phyloP scores from a whole-genome alignment of 1,140 invertebrate species.

The Euura saliciscinereae region DNA sequence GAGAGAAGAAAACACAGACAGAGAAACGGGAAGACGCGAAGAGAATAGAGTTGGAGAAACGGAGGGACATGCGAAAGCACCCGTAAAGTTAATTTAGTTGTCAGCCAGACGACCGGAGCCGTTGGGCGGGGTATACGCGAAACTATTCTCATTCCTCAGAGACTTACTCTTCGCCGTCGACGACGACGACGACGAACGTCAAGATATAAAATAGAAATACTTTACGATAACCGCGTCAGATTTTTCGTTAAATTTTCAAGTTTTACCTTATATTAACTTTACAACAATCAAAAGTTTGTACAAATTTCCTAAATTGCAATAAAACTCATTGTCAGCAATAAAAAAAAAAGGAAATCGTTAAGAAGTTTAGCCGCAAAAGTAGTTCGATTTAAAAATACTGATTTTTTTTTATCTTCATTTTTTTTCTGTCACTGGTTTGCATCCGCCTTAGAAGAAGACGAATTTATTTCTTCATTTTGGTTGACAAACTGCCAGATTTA shows the following conservation, averaged over 20 bases:
- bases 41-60: not conserved
- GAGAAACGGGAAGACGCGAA: not conserved
- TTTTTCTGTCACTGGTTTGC: constrained; percentile 13
- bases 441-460: not conserved
- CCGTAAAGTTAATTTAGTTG: constrained; percentile 51
- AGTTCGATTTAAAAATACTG: no score
- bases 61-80: constrained; percentile 30
- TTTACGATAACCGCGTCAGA: not conserved
- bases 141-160: constrained; percentile 26
- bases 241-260: not conserved
- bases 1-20: not conserved
- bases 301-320: not conserved
- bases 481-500: not conserved
- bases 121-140: constrained; percentile 14
- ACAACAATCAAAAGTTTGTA: not conserved
- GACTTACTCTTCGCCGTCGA: no score
- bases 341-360: no score
- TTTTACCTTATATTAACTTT: not conserved
- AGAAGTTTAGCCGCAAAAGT: no score
- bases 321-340: no score
- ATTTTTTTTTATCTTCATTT: not conserved
- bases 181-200: not conserved
- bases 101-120: constrained; percentile 30
- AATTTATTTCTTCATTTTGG: constrained; percentile 19
- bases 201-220: not conserved